These are phyloP conservation scores for Aricia artaxerxes DNA, from an alignment of 2,888 invertebrate genomes.

Conservation along the genomic window DNA sequence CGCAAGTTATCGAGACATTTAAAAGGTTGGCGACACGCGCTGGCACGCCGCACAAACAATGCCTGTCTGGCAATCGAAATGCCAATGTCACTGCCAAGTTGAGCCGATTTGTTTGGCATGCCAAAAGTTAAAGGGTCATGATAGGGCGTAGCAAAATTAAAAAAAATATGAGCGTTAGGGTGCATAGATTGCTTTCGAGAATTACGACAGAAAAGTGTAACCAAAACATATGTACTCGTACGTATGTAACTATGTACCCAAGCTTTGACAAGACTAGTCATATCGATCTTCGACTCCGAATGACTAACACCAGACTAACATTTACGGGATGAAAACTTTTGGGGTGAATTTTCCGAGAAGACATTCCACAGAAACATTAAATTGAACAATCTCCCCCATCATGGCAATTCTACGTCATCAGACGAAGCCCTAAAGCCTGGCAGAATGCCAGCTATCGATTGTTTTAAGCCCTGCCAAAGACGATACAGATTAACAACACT, in stretches of 20 bases:
- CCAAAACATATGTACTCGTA: neutral
- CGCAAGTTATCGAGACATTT: conserved; percentile 19
- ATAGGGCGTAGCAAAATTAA: neutral
- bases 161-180: neutral
- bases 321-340: neutral
- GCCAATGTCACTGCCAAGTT: conserved; percentile 31
- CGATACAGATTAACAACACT: neutral
- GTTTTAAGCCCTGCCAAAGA: neutral
- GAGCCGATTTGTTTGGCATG: conserved; percentile 12
- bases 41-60: conserved; percentile 26
- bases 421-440: conserved; percentile 19
- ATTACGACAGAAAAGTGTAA: neutral
- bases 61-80: conserved; percentile 26
- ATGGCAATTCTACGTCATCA: neutral
- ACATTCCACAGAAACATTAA: neutral
- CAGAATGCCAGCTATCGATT: conserved; percentile 45
- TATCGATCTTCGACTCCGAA: neutral
- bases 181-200: neutral
- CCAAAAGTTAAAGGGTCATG: neutral
- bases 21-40: conserved; percentile 32
- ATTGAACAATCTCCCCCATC: conserved; percentile 41
- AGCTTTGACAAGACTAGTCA: neutral
- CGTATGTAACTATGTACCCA: neutral
- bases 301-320: neutral
- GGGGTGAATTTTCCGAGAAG: neutral